Conservation (phyloP, 2,113 vertebrate genomes). For the Trichomycterus rosablanca region DNA sequence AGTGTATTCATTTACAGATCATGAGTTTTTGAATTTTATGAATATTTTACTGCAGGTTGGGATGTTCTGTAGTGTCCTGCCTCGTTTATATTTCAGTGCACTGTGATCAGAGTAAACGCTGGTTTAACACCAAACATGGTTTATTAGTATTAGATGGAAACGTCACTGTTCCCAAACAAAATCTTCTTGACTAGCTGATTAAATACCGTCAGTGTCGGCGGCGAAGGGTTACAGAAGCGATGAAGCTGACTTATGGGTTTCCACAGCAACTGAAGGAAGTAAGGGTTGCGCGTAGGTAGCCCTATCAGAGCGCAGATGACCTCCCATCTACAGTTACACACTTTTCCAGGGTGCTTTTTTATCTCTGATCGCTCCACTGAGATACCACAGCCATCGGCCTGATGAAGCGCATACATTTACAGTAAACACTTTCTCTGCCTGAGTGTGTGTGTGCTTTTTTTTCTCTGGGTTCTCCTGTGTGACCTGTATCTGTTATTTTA, state of each 20-base stretch:
- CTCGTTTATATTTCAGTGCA: no score
- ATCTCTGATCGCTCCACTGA: conserved; percentile 54
- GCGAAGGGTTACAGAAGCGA: background rate
- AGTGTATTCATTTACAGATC: no score
- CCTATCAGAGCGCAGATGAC: conserved; percentile 53
- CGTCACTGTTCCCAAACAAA: no score
- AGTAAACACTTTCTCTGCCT: no score
- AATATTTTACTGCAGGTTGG: no score
- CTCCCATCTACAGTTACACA: conserved; percentile 54
- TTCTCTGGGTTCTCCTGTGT: background rate
- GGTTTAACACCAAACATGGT: no score
- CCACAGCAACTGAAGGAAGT: conserved; percentile 26
- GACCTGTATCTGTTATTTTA: conserved; percentile 1
- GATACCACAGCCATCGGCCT: conserved; percentile 49
- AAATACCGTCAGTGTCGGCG: no score
- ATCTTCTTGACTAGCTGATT: no score
- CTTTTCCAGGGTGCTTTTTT: conserved; percentile 58
- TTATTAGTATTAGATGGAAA: no score
- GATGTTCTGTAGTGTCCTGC: no score
- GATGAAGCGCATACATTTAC: conserved; percentile 27
- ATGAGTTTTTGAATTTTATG: no score
- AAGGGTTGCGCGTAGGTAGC: conserved; percentile 21
- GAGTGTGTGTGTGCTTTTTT: conserved; percentile 21
- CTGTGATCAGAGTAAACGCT: no score
- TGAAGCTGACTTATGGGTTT: conserved; percentile 16